phyloP scores from a whole-genome alignment of 2,113 vertebrate species.

The Collichthys lucidus region DNA sequence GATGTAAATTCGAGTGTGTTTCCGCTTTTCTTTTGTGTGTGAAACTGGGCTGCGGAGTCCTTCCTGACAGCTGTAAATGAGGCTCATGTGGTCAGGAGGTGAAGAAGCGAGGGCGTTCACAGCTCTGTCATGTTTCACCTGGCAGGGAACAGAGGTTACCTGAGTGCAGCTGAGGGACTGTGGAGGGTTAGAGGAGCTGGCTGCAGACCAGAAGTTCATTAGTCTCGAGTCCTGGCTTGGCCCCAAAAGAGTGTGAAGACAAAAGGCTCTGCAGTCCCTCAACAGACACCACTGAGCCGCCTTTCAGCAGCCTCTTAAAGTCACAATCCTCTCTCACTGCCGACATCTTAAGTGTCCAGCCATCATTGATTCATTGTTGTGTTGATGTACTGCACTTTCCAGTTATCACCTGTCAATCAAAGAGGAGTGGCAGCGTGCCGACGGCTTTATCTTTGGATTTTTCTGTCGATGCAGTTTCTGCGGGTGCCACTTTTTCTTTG shows the following conservation, averaged over 20 bases:
- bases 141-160: constrained; percentile 53
- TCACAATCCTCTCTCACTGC: background rate
- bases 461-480: background rate
- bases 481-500: background rate
- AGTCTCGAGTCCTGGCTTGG: constrained; percentile 39
- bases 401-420: background rate
- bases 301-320: background rate
- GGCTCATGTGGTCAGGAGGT: constrained; percentile 50
- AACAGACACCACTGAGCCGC: constrained; percentile 4
- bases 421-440: background rate
- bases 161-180: constrained; percentile 35
- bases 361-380: background rate
- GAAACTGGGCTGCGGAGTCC: constrained; percentile 5
- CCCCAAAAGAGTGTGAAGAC: constrained; percentile 40
- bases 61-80: constrained; percentile 45
- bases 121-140: constrained; percentile 47
- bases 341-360: background rate
- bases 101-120: constrained; percentile 40
- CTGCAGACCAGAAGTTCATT: constrained; percentile 52
- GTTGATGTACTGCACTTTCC: background rate
- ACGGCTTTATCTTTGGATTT: background rate
- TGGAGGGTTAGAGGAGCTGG: constrained; percentile 54
- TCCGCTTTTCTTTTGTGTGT: background rate
- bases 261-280: constrained; percentile 30
- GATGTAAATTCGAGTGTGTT: background rate